phyloP scores from a whole-genome alignment of 2,113 vertebrate genomes.

The Microtus ochrogaster region DNA sequence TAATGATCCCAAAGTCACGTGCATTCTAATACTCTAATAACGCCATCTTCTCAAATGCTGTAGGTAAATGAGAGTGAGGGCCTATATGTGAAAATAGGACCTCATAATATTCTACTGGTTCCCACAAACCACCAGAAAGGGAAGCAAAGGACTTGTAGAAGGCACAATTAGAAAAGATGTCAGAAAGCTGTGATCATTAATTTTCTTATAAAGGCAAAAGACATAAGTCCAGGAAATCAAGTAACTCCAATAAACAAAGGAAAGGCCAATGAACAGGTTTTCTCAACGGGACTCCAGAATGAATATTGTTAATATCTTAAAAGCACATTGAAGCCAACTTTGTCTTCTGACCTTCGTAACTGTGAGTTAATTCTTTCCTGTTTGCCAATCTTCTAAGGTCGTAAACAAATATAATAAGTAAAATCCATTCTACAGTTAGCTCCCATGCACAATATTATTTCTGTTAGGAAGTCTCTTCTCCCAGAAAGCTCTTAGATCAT shows the following conservation, averaged over 20 bases:
- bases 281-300: background rate
- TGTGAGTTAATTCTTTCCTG: background rate
- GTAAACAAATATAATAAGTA: background rate
- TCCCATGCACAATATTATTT: background rate
- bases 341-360: background rate
- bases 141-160: background rate
- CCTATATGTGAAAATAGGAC: too few relatives aligned
- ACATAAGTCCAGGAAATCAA: background rate
- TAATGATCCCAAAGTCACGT: background rate
- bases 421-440: background rate
- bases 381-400: background rate
- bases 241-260: background rate
- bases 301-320: background rate
- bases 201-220: background rate
- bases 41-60: background rate
- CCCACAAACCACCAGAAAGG: background rate
- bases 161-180: background rate
- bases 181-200: background rate
- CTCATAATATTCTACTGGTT: background rate
- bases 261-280: background rate
- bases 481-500: background rate
- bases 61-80: background rate
- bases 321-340: background rate
- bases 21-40: background rate
- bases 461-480: background rate